Evolutionary conservation across 1,140 invertebrate genomes (phyloP), one percentile per base, ranked within the genome.

Genomic region (Mizuhopecten yessoensis): DNA sequence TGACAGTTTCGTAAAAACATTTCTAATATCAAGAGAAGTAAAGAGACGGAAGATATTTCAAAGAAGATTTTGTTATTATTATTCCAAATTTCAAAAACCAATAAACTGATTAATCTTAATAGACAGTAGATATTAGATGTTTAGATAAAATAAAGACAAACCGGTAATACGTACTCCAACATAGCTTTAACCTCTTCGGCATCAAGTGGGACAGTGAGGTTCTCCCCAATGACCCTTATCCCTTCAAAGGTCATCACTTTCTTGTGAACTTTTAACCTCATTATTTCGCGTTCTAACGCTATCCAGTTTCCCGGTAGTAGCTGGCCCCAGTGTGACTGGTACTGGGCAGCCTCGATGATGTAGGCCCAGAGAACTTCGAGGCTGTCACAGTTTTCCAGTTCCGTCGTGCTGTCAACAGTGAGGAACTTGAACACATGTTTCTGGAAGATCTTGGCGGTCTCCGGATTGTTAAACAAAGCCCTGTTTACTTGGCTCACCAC

Each of bases 221-320:
- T 75, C 29, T 75, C 57, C 29, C 57, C 57, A 29, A 75, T 75
- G 1, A 75, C 29, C 57, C 57, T n/a, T 5, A 75, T 75, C n/a
- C 29, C 57, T 29, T 75, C 57, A 75, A 75, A 75, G 0, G 57
- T 75, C 57, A 75, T 75, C 57, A 75, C 57, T 75, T 75, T 75
- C 57, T n/a, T 75, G n/a, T 11, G 1, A 75, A 75, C 57, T 75
- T 75, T 75, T 5, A 75, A n/a, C 17, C 57, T n/a, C 57, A 75
- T 75, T 75, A 75, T 75, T 29, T 75, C 57, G 0, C 57, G 57
- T 17, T 75, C 57, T 75, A 75, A 29, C 29, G 57, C 57, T 0
- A 75, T 75, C 57, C 57, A 75, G n/a, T 75, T 75, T n/a, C 57
- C 57, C 57, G 57, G 57, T 29, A 75, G 57, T 75, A 75, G 57